Conservation (phyloP, 2,888 invertebrate genomes). For the Ichneumoninae sp. region DNA sequence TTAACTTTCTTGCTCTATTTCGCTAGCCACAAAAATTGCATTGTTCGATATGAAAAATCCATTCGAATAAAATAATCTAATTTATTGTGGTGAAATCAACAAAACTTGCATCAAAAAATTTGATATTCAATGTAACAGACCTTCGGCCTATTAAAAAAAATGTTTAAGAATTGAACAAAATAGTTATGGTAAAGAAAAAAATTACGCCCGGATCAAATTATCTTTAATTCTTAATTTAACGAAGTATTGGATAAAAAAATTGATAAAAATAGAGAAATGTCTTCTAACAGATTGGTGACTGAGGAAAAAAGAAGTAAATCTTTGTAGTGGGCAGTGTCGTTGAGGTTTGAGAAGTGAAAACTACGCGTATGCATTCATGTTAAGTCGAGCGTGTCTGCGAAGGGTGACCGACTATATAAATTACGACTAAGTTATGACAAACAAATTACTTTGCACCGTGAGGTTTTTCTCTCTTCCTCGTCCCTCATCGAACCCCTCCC, state of each 20-base stretch:
- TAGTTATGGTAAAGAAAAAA: background rate
- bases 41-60: background rate
- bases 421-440: conserved; percentile 80
- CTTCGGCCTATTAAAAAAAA: too few relatives aligned
- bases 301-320: background rate
- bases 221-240: too few relatives aligned
- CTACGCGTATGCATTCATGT: conserved; percentile 1
- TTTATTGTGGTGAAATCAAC: too few relatives aligned
- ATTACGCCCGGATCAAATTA: too few relatives aligned
- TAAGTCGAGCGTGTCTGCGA: conserved; percentile 18
- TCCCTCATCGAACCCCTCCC: conserved; percentile 35
- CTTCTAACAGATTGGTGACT: too few relatives aligned
- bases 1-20: background rate
- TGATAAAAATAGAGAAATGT: background rate
- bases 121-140: too few relatives aligned
- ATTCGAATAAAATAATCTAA: background rate
- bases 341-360: background rate
- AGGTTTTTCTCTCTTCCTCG: conserved; percentile 63
- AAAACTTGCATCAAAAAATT: too few relatives aligned
- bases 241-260: background rate
- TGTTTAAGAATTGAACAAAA: too few relatives aligned
- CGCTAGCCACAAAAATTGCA: background rate
- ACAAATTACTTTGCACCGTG: conserved; percentile 79
- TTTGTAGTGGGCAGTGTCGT: background rate
- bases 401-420: conserved; percentile 72